Conservation (phyloP, 2,113 vertebrate species). For the Phycodurus eques region DNA sequence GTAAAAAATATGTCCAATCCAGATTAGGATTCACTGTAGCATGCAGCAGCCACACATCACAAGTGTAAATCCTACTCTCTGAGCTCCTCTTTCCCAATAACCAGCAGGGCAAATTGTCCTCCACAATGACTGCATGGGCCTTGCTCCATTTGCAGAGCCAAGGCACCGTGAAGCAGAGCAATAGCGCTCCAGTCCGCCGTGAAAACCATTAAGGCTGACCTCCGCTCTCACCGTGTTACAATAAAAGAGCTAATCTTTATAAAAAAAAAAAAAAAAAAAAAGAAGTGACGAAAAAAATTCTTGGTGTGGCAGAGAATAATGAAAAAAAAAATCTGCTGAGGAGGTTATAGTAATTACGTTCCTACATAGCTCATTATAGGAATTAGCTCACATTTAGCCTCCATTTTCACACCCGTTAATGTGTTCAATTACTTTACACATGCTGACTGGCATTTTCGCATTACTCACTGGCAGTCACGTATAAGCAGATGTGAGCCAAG, state of each 20-base stretch:
- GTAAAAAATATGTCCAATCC: not conserved
- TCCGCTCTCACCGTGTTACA: not conserved
- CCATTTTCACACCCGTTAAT: not conserved
- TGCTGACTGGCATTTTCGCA: not conserved
- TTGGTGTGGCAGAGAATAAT: not conserved
- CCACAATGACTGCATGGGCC: not conserved
- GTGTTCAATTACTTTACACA: not conserved
- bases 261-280: not conserved
- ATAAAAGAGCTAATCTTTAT: not conserved
- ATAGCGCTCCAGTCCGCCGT: not conserved
- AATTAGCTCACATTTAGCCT: not conserved
- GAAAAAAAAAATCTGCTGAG: not conserved
- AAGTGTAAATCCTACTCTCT: not conserved
- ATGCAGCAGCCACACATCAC: not conserved
- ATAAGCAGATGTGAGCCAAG: not conserved
- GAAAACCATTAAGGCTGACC: not conserved
- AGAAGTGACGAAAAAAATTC: not conserved
- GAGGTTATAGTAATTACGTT: not conserved
- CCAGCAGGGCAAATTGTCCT: not conserved
- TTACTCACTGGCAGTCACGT: not conserved
- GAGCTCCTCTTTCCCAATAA: not conserved
- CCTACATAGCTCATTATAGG: not conserved
- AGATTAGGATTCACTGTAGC: not conserved
- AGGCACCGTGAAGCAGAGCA: constrained; percentile 1
- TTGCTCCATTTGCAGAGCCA: not conserved